Evolutionary conservation across 2,797 vertebrate species (phyloP).

Genomic region (Yasuhikotakia modesta): DNA sequence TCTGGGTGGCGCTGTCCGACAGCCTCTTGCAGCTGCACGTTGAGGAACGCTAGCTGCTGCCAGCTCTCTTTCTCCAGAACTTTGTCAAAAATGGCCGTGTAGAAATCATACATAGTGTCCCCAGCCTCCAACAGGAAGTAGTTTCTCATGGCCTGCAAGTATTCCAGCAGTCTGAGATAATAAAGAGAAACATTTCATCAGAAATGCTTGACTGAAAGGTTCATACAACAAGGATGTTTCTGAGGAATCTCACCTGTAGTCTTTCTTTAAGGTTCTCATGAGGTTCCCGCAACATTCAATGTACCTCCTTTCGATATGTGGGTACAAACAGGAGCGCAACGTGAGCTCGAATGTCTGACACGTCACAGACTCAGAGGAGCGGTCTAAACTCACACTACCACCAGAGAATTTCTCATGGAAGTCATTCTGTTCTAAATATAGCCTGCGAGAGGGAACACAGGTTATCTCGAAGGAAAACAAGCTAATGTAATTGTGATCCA

Average conservation of each 20-base stretch:
- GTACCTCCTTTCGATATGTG: slow-evolving; percentile 92
- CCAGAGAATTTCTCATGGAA: slow-evolving; percentile 91
- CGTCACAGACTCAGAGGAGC: slow-evolving; percentile 95
- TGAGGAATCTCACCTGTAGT: slow-evolving; percentile 82
- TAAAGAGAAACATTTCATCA: neutral
- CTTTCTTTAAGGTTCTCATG: slow-evolving; percentile 94
- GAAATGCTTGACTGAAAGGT: neutral
- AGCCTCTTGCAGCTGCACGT: slow-evolving; percentile 92
- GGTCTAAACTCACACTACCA: slow-evolving; percentile 87
- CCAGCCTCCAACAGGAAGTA: slow-evolving; percentile 97
- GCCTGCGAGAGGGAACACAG: slow-evolving; percentile 66
- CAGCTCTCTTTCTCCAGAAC: slow-evolving; percentile 94
- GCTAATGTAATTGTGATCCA: neutral
- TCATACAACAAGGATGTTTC: neutral
- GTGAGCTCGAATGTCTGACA: slow-evolving; percentile 97
- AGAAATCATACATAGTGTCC: slow-evolving; percentile 99
- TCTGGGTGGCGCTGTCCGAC: slow-evolving; percentile 92
- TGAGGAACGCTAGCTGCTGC: slow-evolving; percentile 94
- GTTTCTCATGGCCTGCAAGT: slow-evolving; percentile 97
- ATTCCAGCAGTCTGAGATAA: slow-evolving; percentile 84
- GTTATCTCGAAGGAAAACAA: slow-evolving; percentile 10
- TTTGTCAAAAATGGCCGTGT: slow-evolving; percentile 97
- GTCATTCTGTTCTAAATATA: slow-evolving; percentile 94
- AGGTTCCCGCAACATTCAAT: slow-evolving; percentile 94
- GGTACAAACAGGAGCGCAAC: slow-evolving; percentile 92